phyloP scores from a whole-genome alignment of 2,888 invertebrate species.

The Resseliella maxima region DNA sequence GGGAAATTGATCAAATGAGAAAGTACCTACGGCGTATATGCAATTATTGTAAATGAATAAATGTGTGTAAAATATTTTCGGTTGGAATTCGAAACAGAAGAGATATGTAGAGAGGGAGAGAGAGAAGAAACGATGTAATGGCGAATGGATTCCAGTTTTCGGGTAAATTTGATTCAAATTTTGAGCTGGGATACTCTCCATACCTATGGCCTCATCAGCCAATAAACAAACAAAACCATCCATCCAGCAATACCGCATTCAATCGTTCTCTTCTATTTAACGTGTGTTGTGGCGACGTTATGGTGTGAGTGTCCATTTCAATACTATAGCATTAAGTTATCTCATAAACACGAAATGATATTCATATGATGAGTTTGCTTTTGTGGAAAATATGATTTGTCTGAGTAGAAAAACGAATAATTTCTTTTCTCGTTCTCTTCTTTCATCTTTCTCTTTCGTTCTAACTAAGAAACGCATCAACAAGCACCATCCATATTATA shows the following conservation, averaged over 20 bases:
- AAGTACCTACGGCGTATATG: constrained; percentile 12
- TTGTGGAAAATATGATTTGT: constrained; percentile 36
- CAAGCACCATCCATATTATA: neutral
- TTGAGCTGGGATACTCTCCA: neutral
- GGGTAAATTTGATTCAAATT: constrained; percentile 14
- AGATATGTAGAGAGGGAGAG: neutral
- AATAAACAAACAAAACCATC: constrained; percentile 43
- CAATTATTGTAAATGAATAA: constrained; percentile 51
- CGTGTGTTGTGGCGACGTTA: neutral
- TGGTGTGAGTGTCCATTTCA: neutral
- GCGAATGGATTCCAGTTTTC: neutral
- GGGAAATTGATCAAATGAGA: too few relatives aligned
- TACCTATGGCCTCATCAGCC: neutral
- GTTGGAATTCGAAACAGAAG: neutral
- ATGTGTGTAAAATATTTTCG: constrained; percentile 43
- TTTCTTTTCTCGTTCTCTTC: neutral
- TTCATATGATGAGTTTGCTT: constrained; percentile 33
- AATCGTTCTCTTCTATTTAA: neutral
- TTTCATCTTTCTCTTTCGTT: neutral
- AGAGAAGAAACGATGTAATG: neutral
- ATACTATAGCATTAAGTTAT: neutral
- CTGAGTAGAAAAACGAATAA: neutral
- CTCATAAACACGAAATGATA: constrained; percentile 36
- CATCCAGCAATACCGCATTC: constrained; percentile 2
- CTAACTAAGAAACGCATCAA: neutral